Percentiles rank a stretch among this genome's conserved stretches.
Evolutionary conservation across 2,797 vertebrate genomes (phyloP).

Genomic region (Xerus rutilus): DNA sequence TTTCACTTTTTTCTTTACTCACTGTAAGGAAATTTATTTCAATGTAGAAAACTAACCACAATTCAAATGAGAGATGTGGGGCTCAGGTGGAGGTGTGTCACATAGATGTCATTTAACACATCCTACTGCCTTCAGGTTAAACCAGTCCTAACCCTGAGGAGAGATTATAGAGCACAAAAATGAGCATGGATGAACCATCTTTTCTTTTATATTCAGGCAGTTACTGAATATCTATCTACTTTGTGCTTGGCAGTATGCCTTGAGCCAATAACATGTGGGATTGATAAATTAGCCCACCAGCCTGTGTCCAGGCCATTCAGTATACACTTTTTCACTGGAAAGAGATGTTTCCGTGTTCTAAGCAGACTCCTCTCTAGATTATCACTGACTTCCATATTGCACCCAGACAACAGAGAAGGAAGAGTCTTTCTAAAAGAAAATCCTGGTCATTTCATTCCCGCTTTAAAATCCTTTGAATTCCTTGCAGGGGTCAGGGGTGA

Average conservation of each 20-base stretch:
- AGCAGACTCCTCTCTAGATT: neutral
- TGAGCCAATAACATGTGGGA: neutral
- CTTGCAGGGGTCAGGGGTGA: neutral
- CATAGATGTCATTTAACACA: neutral
- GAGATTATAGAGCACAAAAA: neutral
- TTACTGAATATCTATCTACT: neutral
- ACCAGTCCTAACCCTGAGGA: neutral
- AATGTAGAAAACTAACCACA: neutral
- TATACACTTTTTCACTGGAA: neutral
- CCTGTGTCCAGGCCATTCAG: neutral
- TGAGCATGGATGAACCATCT: neutral
- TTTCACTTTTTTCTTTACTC: neutral
- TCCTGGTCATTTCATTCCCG: neutral
- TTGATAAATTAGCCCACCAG: neutral
- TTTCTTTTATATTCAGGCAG: neutral
- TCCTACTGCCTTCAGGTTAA: neutral
- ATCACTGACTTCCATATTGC: neutral
- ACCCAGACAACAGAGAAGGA: neutral
- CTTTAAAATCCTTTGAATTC: neutral
- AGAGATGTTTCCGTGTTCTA: neutral
- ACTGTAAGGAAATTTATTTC: neutral
- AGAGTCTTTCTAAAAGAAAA: neutral
- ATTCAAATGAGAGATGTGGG: neutral
- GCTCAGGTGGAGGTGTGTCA: neutral
- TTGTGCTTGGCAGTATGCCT: neutral